Evolutionary conservation across 1,140 invertebrate species (phyloP).

Genomic region (Forficula auricularia): DNA sequence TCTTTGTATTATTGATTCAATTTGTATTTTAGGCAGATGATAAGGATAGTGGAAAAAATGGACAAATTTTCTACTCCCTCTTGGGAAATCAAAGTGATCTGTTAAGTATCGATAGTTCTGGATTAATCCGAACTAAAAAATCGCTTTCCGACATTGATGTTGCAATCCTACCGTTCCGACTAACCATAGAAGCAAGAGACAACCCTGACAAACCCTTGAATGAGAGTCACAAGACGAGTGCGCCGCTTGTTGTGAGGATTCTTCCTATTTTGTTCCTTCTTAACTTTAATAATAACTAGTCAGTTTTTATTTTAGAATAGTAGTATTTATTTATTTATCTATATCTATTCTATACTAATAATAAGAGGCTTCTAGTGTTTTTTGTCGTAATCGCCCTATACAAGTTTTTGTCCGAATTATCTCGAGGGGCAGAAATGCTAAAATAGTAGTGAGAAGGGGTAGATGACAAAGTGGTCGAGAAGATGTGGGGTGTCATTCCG

Average conservation of each 20-base stretch:
- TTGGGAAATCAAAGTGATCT: constrained; percentile 36
- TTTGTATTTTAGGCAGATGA: constrained; percentile 46
- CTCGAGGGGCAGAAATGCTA: too few species aligned
- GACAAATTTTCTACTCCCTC: constrained; percentile 49
- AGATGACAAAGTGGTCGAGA: too few species aligned
- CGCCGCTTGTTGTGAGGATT: constrained; percentile 40
- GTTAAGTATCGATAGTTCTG: constrained; percentile 53
- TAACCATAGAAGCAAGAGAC: constrained; percentile 55
- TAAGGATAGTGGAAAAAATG: constrained; percentile 61
- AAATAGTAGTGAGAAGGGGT: too few species aligned
- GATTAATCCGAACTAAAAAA: constrained; percentile 51
- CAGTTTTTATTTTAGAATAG: not conserved
- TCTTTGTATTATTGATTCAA: not conserved
- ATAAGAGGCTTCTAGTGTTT: too few species aligned
- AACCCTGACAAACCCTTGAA: constrained; percentile 40
- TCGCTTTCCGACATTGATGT: constrained; percentile 46
- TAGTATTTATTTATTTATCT: not conserved
- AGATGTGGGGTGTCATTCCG: too few species aligned
- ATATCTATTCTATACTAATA: too few species aligned
- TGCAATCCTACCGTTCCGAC: constrained; percentile 47
- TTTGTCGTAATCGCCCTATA: too few species aligned
- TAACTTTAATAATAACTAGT: not conserved
- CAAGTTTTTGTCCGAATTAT: too few species aligned
- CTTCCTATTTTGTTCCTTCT: not conserved
- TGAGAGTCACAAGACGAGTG: constrained; percentile 38